Base-by-base conservation (phyloP, 2,113 vertebrate genomes). In the Erythrocercus mccallii region DNA sequence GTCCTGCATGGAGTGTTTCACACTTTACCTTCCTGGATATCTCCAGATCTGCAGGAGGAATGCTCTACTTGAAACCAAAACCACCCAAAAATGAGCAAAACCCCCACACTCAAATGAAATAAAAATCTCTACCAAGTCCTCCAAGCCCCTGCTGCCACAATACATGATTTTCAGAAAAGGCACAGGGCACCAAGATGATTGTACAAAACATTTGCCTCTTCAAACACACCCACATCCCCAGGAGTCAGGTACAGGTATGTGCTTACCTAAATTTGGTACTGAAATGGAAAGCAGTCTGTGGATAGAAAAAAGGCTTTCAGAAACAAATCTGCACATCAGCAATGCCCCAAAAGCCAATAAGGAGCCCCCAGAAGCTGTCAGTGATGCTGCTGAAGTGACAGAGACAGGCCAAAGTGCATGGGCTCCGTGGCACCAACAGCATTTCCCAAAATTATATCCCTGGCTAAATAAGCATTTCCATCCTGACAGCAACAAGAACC, bases 191-290 rank as follows among this genome's bases (percentile, higher is more conserved):
- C 27, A 11, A 27, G 48, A 2, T 54, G 38, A 25, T 8, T 13
- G 22, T 31, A 31, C 19, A 54, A 25, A 10, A 40, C 20, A 19
- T 64, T 64, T 48, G 6, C 15, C 14, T 42, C 40, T 85, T 38
- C 28, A 18, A 6, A 58, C 16, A 44, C 33, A 57, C 15, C 38
- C 58, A 71, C 11, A 57, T 5, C 17, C 69, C 47, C 66, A 5
- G 10, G 27, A 48, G 28, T 10, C 57, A 86, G 70, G 33, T 9
- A 85, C 35, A 19, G 3, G 7, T 37, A 23, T 23, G 24, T 31
- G 60, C 98, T 98, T 97, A 98, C 98, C 97, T 95, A 98, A 79
- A 82, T 98, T 94, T 64, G 97, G 97, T 38, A 90, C 64, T 0
- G 97, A 98, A 71, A 95, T 25, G 57, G 98, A 98, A 96, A 94